Conservation (phyloP, 30 jellyfish, hydroid and myxozoan genomes). For the Turritopsis rubra region DNA sequence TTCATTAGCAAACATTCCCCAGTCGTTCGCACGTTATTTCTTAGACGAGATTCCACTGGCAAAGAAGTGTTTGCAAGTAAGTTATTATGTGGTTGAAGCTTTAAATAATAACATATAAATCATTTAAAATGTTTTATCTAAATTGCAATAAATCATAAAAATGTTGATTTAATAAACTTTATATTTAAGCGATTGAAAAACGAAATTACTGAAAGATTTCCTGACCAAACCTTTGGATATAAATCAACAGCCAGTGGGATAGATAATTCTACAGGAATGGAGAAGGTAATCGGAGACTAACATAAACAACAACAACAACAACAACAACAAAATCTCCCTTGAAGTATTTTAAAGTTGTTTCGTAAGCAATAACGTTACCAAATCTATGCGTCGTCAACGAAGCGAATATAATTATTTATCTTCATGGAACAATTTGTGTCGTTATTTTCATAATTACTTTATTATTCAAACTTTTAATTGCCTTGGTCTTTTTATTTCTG, state of each 20-base stretch:
- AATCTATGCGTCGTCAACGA: background rate
- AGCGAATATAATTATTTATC: background rate
- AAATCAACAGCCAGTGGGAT: constrained; percentile 28
- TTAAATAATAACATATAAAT: background rate
- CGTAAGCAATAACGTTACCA: background rate
- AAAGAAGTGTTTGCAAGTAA: constrained; percentile 27
- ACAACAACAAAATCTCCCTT: no score
- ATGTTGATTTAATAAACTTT: background rate
- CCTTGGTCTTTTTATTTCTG: background rate
- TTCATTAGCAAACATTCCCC: constrained; percentile 39
- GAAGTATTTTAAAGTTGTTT: no score
- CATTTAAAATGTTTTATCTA: background rate
- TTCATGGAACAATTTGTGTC: background rate
- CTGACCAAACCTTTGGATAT: constrained; percentile 46
- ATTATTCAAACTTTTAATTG: background rate
- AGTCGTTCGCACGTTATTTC: constrained; percentile 22
- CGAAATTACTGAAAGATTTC: constrained; percentile 46
- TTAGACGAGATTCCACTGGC: constrained; percentile 41
- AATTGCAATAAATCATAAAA: background rate
- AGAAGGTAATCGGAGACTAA: constrained; percentile 16
- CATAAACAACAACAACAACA: no score
- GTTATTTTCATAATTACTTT: background rate
- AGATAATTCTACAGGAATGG: constrained; percentile 27
- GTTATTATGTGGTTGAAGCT: background rate
- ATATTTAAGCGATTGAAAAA: constrained; percentile 32